Percentiles rank a stretch among this genome's conserved stretches.
Evolutionary conservation across 2,113 vertebrate genomes (phyloP).

Genomic region (Pungitius pungitius): DNA sequence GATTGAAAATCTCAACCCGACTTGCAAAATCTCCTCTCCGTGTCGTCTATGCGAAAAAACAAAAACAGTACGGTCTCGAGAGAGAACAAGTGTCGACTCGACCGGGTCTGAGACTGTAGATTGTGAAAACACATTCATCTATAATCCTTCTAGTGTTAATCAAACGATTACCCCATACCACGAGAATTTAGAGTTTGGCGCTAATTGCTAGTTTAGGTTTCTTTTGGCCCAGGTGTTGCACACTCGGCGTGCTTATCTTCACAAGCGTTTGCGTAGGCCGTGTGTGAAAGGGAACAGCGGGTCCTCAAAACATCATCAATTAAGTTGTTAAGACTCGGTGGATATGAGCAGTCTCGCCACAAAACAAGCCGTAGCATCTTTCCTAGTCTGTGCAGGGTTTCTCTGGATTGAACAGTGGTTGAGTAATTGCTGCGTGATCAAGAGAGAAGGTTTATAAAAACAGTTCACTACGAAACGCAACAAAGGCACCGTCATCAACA

Average conservation of each 20-base stretch:
- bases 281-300: slow-evolving; percentile 57
- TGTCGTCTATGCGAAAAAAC: slow-evolving; percentile 57
- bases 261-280: slow-evolving; percentile 50
- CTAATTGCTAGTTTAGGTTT: slow-evolving; percentile 79
- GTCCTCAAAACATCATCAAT: slow-evolving; percentile 72
- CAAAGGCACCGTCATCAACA: slow-evolving; percentile 4
- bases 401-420: slow-evolving; percentile 53
- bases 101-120: slow-evolving; percentile 62
- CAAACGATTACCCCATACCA: slow-evolving; percentile 76
- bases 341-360: slow-evolving; percentile 50
- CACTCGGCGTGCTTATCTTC: slow-evolving; percentile 70
- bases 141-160: slow-evolving; percentile 76
- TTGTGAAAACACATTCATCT: slow-evolving; percentile 65
- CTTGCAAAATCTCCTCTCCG: slow-evolving; percentile 51
- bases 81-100: slow-evolving; percentile 73
- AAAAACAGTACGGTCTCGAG: slow-evolving; percentile 51
- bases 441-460: slow-evolving; percentile 25
- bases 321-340: slow-evolving; percentile 58
- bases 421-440: slow-evolving; percentile 52
- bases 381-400: slow-evolving; percentile 27
- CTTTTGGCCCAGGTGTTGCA: slow-evolving; percentile 76
- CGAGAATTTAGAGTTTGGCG: slow-evolving; percentile 69
- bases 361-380: slow-evolving; percentile 66
- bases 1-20: not conserved
- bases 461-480: slow-evolving; percentile 10